Evolutionary conservation across 2,113 vertebrate species (phyloP), one percentile per base, ranked within the genome.

Genomic region (Gadus chalcogrammus): DNA sequence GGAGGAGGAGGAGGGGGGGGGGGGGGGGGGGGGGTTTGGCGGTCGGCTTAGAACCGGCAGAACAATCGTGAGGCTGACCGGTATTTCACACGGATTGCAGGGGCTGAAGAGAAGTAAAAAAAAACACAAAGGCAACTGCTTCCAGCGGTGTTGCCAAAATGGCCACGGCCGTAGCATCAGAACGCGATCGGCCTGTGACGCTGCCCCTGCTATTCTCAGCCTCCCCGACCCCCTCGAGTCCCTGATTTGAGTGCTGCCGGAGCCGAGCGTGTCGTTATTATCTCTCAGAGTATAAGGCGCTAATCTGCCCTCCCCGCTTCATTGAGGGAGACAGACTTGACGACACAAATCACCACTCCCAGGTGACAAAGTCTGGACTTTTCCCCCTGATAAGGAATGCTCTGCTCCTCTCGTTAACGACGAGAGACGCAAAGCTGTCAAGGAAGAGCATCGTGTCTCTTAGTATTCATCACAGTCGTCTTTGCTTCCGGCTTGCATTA

Each of bases 241-340:
- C 82, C 81, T 72, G 35, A 80, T 84, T 81, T 75, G 62, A 72
- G 82, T 76, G 76, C 65, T 67, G 78, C 65, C 67, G 78, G 80
- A 82, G 77, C 74, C 56, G 22, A 1, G 67, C 70, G 70, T 31
- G 62, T 62, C 35, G 27, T 72, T 72, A 81, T 85, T 75, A 82
- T 84, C 82, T 83, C 66, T 59, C 72, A 28, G 73, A 72, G 71
- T 75, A 64, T 68, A 80, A 78, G 85, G 76, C 81, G 68, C 75
- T 88, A 87, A 88, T 84, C 80, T 83, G 63, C 73, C 52, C 52
- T 69, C 68, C 61, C 68, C 48, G 68, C 62, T 86, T 82, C 82
- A 77, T 81, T 79, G 81, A 83, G 87, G 80, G 84, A 86, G 86
- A 80, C 73, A 83, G 85, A 90, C 88, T 81, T 76, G 58, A 87